Conservation (phyloP, 1,140 invertebrate species). For the Papilio glaucus region DNA sequence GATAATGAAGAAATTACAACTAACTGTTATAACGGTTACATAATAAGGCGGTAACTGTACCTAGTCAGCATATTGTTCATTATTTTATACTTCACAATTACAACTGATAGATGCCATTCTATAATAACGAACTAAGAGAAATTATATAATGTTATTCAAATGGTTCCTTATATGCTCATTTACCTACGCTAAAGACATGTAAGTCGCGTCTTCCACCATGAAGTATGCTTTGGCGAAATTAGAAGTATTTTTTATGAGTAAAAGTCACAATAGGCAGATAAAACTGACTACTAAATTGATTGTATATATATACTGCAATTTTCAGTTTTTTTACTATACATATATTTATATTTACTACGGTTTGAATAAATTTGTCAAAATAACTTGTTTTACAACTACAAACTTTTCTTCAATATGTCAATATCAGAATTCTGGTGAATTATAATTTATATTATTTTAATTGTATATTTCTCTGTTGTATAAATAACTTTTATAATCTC, state of each 20-base stretch:
- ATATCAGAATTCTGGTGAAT: too few species aligned
- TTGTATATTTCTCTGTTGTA: neutral
- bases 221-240: neutral
- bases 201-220: neutral
- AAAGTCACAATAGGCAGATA: too few species aligned
- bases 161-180: neutral
- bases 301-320: too few species aligned
- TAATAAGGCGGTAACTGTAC: neutral
- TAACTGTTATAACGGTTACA: neutral
- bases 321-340: too few species aligned
- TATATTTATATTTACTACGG: too few species aligned
- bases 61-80: neutral
- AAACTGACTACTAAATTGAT: too few species aligned
- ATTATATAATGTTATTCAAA: neutral
- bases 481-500: slow-evolving; percentile 14
- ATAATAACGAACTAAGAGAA: neutral
- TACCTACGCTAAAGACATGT: neutral
- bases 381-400: too few species aligned
- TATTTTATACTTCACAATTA: neutral
- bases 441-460: neutral
- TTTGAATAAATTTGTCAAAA: too few species aligned
- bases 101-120: neutral
- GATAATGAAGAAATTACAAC: neutral
- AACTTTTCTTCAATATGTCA: too few species aligned
- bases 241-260: too few species aligned